Evolutionary conservation across 1,140 invertebrate species (phyloP), one percentile per base, ranked within the genome.

Genomic region (Melitaea cinxia): DNA sequence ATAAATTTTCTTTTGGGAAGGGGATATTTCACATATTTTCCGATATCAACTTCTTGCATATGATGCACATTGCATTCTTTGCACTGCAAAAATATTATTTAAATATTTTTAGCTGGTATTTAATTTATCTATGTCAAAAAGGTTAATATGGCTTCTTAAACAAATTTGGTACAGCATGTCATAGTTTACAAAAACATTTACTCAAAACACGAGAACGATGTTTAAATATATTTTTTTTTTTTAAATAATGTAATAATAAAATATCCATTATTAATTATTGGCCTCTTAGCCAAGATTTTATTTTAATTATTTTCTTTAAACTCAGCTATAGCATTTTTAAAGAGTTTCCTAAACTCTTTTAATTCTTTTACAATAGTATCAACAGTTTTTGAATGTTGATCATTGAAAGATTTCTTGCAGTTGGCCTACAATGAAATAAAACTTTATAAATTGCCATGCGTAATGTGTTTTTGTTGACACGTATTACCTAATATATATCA

Each of bases 1-100:
- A 83, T 65, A 61, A 70, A 81, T 75, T 78, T 88, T 63, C 79
- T 80, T 58, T 76, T 80, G 4, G 83, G 83, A 54, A 81, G 52
- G 15, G 70, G 47, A 7, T 81, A n/a, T 79, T 82, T 88, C 15
- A 81, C 17, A 42, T 77, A 75, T 70, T 75, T 74, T 24, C 30
- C 65, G 66, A 26, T 12, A 37, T 54, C 6, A 57, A 56, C 54
- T 52, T 67, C 63, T 26, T 54, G 59, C n/a, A 60, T 21, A 10
- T 55, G 23, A 14, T 67, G 67, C 17, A 74, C 70, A 23, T 75
- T 72, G 65, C 80, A 85, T 39, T 69, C 61, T 7, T 61, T 70
- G 69, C 85, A 88, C 85, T 88, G 83, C 45, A 80, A 88, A 80
- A 49, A 65, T 79, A 17, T 47, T 47, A 5, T 28, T 19, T 14